phyloP scores from a whole-genome alignment of 2,113 vertebrate genomes.

The Glareola pratincola region DNA sequence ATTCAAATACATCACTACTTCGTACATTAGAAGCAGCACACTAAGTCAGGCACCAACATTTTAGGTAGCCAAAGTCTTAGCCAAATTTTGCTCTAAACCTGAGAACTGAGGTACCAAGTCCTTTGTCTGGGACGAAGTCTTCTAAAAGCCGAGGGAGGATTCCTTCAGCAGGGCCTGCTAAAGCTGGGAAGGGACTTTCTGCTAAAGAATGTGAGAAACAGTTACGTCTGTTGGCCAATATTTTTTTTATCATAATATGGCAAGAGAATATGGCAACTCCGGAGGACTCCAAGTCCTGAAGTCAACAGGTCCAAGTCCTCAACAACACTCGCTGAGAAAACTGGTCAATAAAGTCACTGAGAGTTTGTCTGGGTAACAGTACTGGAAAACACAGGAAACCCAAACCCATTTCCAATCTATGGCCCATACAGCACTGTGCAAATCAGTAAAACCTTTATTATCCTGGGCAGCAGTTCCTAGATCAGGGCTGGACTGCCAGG shows the following conservation, averaged over 20 bases:
- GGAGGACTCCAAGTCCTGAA: background rate
- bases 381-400: background rate
- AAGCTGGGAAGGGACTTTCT: background rate
- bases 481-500: background rate
- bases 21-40: background rate
- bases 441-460: background rate
- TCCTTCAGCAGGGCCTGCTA: background rate
- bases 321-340: background rate
- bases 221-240: rapidly evolving
- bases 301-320: background rate
- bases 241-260: background rate
- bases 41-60: background rate
- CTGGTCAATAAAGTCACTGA: background rate
- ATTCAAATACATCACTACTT: background rate
- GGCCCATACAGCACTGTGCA: background rate
- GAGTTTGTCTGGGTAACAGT: background rate
- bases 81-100: background rate
- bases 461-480: background rate
- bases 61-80: background rate
- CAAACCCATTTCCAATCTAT: background rate
- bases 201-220: background rate
- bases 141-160: background rate
- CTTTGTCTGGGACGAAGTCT: background rate
- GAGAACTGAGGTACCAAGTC: background rate
- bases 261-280: background rate